phyloP scores from a whole-genome alignment of 1,140 invertebrate genomes.

The Pantala flavescens region DNA sequence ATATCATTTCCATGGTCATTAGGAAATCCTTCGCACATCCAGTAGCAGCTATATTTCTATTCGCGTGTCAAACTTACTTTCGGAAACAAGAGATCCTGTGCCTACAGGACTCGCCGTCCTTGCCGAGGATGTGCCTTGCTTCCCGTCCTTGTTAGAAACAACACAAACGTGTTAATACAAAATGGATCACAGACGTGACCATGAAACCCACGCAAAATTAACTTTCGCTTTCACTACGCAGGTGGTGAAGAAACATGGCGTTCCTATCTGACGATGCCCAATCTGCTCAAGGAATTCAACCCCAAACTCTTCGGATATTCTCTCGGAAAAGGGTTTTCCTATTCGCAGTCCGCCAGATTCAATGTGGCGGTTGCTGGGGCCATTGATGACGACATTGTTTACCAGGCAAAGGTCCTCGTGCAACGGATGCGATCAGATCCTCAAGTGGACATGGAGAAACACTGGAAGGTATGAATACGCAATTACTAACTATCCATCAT shows the following conservation, averaged over 20 bases:
- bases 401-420: conserved; percentile 29
- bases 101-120: too few relatives aligned
- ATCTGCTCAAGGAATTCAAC: conserved; percentile 49
- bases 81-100: too few relatives aligned
- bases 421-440: conserved; percentile 29
- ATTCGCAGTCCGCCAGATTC: background rate
- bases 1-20: too few relatives aligned
- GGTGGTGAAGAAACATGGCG: conserved; percentile 61
- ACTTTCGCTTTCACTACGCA: conserved; percentile 34
- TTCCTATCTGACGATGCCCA: conserved; percentile 56
- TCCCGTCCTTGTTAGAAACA: too few relatives aligned
- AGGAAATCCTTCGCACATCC: too few relatives aligned
- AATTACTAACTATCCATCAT: background rate
- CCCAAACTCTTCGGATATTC: conserved; percentile 22
- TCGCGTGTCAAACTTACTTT: too few relatives aligned
- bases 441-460: conserved; percentile 24
- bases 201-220: too few relatives aligned
- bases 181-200: too few relatives aligned
- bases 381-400: conserved; percentile 24
- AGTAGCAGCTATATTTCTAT: too few relatives aligned
- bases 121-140: too few relatives aligned
- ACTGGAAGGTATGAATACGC: conserved; percentile 31
- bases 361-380: conserved; percentile 19
- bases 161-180: too few relatives aligned
- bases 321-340: background rate